These are phyloP conservation scores for Echinometra lucunter DNA, from an alignment of 53 echinoderm and acorn worm genomes.

Conservation along the genomic window DNA sequence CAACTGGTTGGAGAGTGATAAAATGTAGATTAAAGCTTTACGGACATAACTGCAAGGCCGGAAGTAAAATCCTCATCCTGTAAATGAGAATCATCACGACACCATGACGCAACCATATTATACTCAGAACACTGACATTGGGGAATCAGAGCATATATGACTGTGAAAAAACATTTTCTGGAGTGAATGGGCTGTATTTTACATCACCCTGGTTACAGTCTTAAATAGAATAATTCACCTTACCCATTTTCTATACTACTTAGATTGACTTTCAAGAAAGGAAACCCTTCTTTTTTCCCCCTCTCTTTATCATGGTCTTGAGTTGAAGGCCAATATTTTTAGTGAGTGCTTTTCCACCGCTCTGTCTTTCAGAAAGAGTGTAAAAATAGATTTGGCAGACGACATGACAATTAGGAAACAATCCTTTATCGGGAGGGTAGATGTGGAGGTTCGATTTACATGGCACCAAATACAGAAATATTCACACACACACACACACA, in stretches of 20 bases:
- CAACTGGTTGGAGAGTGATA: too few relatives aligned
- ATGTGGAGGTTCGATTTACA: not conserved
- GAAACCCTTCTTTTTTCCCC: not conserved
- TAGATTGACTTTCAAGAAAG: not conserved
- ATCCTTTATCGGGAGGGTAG: not conserved
- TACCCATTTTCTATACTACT: not conserved
- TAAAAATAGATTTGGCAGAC: not conserved
- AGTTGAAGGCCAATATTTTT: not conserved
- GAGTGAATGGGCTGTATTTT: too few relatives aligned
- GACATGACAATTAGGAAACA: conserved; percentile 1
- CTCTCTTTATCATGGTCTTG: not conserved
- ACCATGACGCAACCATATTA: too few relatives aligned
- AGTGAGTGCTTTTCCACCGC: not conserved
- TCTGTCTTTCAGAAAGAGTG: not conserved
- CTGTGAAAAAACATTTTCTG: not conserved
- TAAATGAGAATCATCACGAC: too few relatives aligned
- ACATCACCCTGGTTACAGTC: too few relatives aligned
- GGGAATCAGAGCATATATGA: not conserved
- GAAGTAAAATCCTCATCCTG: too few relatives aligned
- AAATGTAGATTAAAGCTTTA: too few relatives aligned
- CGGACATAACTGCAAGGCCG: too few relatives aligned
- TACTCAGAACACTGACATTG: too few relatives aligned
- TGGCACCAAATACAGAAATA: not conserved
- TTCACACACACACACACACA: too few relatives aligned
- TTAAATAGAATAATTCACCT: not conserved